phyloP scores from a whole-genome alignment of 2,888 invertebrate genomes.

The Tetranychus truncatus region DNA sequence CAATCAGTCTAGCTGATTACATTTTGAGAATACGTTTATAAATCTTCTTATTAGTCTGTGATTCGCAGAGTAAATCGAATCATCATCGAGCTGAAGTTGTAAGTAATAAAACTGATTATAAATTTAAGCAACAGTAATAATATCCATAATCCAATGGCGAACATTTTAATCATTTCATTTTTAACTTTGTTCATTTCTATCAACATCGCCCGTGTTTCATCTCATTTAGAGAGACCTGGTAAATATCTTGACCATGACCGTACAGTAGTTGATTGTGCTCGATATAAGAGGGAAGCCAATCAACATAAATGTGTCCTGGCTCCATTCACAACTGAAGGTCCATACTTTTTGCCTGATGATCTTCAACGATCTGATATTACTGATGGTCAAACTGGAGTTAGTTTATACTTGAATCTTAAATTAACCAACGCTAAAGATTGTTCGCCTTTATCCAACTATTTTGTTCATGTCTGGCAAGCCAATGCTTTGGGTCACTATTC shows the following conservation, averaged over 20 bases:
- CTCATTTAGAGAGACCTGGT: not conserved
- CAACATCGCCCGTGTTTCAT: no score
- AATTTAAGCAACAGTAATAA: no score
- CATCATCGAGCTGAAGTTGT: no score
- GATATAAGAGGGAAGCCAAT: not conserved
- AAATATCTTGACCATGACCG: not conserved
- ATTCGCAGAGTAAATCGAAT: no score
- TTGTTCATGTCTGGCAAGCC: not conserved
- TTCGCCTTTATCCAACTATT: not conserved
- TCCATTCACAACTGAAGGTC: not conserved
- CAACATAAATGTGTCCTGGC: constrained; percentile 4
- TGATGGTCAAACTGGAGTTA: constrained; percentile 4
- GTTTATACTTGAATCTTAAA: not conserved
- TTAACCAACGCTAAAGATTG: not conserved
- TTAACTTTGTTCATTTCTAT: no score
- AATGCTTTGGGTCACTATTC: constrained; percentile 3
- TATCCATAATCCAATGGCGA: no score
- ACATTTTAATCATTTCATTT: no score
- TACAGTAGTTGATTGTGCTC: constrained; percentile 4
- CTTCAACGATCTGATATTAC: not conserved
- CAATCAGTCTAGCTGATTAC: no score
- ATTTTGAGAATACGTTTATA: no score
- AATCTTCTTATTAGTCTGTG: no score
- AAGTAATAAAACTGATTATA: no score
- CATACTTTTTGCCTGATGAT: not conserved